Conservation (phyloP, 2,888 invertebrate genomes). For the Cantharis lateralis region DNA sequence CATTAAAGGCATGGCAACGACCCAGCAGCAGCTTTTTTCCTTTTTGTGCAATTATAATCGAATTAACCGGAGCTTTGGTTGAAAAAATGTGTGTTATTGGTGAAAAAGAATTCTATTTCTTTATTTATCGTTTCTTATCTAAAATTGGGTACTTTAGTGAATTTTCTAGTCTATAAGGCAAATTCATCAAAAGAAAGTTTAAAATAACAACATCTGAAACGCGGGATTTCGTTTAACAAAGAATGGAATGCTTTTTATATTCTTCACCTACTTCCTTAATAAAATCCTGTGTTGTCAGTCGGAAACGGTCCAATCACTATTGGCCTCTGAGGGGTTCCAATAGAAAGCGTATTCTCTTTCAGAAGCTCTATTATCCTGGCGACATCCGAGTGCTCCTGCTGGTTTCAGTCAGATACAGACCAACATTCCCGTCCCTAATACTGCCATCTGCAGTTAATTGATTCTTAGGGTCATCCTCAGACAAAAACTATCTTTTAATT, state of each 20-base stretch:
- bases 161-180: constrained; percentile 15
- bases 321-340: constrained; percentile 45
- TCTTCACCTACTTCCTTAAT: constrained; percentile 46
- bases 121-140: neutral
- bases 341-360: constrained; percentile 46
- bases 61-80: constrained; percentile 9
- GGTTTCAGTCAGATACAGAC: constrained; percentile 26
- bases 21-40: constrained; percentile 13
- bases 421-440: constrained; percentile 11
- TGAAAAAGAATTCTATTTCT: constrained; percentile 6
- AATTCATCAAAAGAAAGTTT: constrained; percentile 18
- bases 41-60: constrained; percentile 24
- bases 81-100: neutral
- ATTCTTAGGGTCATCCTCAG: constrained; percentile 29
- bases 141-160: neutral
- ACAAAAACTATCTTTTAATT: constrained; percentile 38
- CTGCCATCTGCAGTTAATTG: constrained; percentile 33
- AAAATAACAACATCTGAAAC: constrained; percentile 27
- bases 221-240: constrained; percentile 24
- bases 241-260: constrained; percentile 41
- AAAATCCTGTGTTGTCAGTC: constrained; percentile 48
- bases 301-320: constrained; percentile 49
- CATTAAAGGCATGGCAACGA: constrained; percentile 26
- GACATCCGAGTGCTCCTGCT: constrained; percentile 35
- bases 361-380: constrained; percentile 40